Evolutionary conservation across 2,888 invertebrate species (phyloP), one percentile per base, ranked within the genome.

Genomic region (Dexiosoma caninum): DNA sequence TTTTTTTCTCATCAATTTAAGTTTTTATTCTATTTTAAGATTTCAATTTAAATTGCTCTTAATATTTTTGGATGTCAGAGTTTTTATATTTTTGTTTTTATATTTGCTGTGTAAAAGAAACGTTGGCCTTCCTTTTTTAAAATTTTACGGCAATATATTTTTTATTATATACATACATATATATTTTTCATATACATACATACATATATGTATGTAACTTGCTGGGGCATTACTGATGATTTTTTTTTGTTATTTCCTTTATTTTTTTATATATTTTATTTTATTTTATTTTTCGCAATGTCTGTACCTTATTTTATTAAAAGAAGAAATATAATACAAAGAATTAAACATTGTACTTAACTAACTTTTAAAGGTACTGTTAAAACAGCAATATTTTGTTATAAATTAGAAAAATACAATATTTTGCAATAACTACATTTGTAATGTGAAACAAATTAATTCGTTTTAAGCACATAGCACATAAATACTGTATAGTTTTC

Each of bases 271-370:
- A 5, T 27, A 7, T 55, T n/a, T n/a, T n/a, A n/a, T n/a, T n/a
- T n/a, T n/a, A n/a, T n/a, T n/a, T 55, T 19, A 12, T 19, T 49
- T 16, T 64, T 12, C 57, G 44, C 62, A 57, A 72, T 72, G 30
- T 59, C 16, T 71, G 80, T 71, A 76, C 76, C 75, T 80, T 66
- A 80, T 80, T 64, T 67, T 53, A 55, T 60, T 46, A 46, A 69
- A 62, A 42, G n/a, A n/a, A n/a, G n/a, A n/a, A n/a, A n/a, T n/a
- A n/a, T 5, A 67, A 40, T 16, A 46, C 27, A 60, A 40, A 12
- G 14, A 49, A n/a, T n/a, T n/a, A n/a, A n/a, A n/a, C n/a, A n/a
- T n/a, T 69, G 81, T 81, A 81, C 76, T 81, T 77, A 81, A 77
- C 27, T 21, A 46, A 30, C 37, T 21, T 72, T 53, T 46, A n/a